Evolutionary conservation across 1,140 invertebrate species (phyloP).

Genomic region (Cydia fagiglandana): DNA sequence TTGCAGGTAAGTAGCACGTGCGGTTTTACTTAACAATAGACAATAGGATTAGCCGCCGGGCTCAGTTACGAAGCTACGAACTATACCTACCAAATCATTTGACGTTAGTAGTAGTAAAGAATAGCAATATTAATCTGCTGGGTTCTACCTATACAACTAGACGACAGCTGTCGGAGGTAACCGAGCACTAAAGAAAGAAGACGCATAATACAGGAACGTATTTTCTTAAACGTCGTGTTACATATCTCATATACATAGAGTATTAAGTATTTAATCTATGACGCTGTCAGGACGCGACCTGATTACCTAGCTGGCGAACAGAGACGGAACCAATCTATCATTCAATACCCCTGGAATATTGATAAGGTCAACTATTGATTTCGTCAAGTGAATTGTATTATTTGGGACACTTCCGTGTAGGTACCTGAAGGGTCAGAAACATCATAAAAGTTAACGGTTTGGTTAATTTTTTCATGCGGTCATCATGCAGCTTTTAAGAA

Average conservation of each 20-base stretch:
- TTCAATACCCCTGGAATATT: conserved; percentile 27
- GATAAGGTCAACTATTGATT: conserved; percentile 16
- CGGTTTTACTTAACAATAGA: too few relatives aligned
- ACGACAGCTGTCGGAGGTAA: too few relatives aligned
- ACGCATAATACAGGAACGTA: too few relatives aligned
- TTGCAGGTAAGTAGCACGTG: too few relatives aligned
- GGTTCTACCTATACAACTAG: too few relatives aligned
- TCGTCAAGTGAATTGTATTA: neutral
- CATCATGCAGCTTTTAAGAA: too few relatives aligned
- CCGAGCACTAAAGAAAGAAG: too few relatives aligned
- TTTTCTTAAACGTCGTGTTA: neutral
- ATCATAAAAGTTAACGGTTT: too few relatives aligned
- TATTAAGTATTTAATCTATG: neutral
- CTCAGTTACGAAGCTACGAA: too few relatives aligned
- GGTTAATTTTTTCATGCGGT: too few relatives aligned
- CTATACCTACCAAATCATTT: neutral
- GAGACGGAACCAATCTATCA: conserved; percentile 27
- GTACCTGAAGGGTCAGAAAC: neutral
- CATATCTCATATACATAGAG: neutral
- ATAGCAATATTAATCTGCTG: too few relatives aligned
- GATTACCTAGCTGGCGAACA: conserved; percentile 25
- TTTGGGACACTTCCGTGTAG: neutral
- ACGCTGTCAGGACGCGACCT: neutral
- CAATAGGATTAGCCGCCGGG: too few relatives aligned
- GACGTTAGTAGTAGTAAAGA: neutral